Conservation (phyloP, 2,797 vertebrate genomes). For the Rhinophrynus dorsalis region DNA sequence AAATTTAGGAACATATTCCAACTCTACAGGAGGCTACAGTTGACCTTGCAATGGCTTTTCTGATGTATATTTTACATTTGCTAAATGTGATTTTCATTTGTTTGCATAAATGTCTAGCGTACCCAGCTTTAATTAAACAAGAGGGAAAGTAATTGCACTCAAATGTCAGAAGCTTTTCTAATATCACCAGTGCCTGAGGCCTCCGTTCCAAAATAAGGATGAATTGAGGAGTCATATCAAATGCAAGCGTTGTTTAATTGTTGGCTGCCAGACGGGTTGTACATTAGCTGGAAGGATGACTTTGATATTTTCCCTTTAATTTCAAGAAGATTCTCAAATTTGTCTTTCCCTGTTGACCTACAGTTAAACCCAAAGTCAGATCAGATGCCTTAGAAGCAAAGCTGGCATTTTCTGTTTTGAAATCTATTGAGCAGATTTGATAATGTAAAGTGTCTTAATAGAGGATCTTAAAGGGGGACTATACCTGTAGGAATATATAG, state of each 20-base stretch:
- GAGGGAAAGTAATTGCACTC: slow-evolving; percentile 35
- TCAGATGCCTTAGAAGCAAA: slow-evolving; percentile 11
- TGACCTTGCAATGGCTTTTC: neutral
- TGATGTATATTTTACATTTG: slow-evolving; percentile 3
- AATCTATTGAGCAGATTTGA: too few relatives aligned
- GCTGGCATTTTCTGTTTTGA: too few relatives aligned
- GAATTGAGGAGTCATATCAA: slow-evolving; percentile 19
- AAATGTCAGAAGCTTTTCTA: slow-evolving; percentile 33
- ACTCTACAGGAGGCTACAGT: neutral
- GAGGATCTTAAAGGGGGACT: too few relatives aligned
- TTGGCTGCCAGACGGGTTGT: slow-evolving; percentile 33
- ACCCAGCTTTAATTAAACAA: slow-evolving; percentile 31
- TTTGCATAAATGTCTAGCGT: slow-evolving; percentile 39
- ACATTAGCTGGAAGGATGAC: slow-evolving; percentile 41
- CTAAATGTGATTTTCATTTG: slow-evolving; percentile 27
- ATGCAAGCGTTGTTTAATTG: slow-evolving; percentile 46
- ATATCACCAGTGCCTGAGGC: slow-evolving; percentile 32
- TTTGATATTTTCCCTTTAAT: slow-evolving; percentile 43
- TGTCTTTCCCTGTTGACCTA: slow-evolving; percentile 35
- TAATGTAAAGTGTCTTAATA: too few relatives aligned
- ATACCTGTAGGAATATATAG: too few relatives aligned
- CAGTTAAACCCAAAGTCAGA: slow-evolving; percentile 12
- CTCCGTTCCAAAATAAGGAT: slow-evolving; percentile 34
- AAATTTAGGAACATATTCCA: too few relatives aligned
- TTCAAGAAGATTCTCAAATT: slow-evolving; percentile 33